phyloP scores from a whole-genome alignment of 2,113 vertebrate genomes.

The Rhea americana region DNA sequence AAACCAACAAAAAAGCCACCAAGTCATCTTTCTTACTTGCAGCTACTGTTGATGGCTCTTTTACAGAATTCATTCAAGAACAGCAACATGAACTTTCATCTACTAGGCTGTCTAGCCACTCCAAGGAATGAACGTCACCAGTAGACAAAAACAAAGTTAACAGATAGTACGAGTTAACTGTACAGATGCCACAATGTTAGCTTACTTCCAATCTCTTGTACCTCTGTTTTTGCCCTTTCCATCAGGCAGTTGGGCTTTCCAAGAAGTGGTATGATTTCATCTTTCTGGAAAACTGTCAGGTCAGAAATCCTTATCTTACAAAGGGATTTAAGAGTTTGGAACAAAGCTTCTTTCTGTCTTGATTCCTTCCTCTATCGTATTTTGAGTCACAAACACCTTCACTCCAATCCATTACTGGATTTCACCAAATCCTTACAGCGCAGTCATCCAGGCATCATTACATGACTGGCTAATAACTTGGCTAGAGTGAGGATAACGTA shows the following conservation, averaged over 20 bases:
- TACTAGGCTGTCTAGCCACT: background rate
- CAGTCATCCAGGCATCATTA: background rate
- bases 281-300: background rate
- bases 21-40: background rate
- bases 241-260: background rate
- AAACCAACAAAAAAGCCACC: too few relatives aligned
- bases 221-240: background rate
- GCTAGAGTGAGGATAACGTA: fast-evolving
- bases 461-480: background rate
- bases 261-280: background rate
- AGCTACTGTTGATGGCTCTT: background rate
- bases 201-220: background rate
- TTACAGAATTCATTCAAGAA: constrained; percentile 13
- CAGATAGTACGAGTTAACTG: background rate
- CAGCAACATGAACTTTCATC: constrained; percentile 7
- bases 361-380: background rate
- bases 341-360: background rate
- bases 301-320: background rate
- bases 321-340: background rate
- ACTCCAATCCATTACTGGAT: background rate
- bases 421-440: background rate
- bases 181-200: background rate
- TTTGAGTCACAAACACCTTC: background rate
- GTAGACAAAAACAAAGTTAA: background rate
- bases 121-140: background rate